A percentile compares a stretch with the other conserved stretches of the same genome.
Conservation (phyloP, 1,140 invertebrate genomes). For the Brachionus rotundiformis region DNA sequence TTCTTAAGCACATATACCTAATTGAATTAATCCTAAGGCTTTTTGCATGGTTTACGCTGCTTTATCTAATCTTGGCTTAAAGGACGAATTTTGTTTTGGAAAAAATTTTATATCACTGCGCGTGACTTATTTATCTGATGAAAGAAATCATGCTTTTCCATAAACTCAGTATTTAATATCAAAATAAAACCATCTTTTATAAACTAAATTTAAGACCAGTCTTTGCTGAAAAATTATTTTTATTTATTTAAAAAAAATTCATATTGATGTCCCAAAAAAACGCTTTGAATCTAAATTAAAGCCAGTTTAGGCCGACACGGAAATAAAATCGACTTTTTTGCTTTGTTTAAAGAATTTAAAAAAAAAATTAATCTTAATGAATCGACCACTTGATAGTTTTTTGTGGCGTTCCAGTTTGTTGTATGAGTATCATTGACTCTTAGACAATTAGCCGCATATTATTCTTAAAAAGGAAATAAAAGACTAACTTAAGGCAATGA, state of each 20-base stretch:
- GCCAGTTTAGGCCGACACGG: neutral
- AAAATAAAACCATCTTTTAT: neutral
- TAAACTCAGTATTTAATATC: too few species aligned
- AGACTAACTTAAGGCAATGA: neutral
- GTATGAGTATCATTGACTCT: neutral
- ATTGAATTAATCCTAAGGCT: neutral
- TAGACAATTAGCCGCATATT: neutral
- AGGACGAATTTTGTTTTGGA: neutral
- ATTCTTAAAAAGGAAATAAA: neutral
- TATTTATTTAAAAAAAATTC: constrained; percentile 6
- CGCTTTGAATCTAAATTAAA: constrained; percentile 5
- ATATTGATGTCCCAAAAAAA: neutral
- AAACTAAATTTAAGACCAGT: neutral
- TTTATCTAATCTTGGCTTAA: neutral
- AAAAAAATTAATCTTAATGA: constrained; percentile 11
- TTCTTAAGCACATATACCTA: too few species aligned
- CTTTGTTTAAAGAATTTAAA: neutral
- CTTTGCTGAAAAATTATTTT: neutral
- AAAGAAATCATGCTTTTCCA: neutral
- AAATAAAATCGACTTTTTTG: constrained; percentile 10
- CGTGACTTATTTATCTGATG: neutral
- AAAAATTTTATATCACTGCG: neutral
- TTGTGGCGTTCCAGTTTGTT: neutral
- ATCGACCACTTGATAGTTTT: neutral
- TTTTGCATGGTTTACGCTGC: neutral